phyloP scores from a whole-genome alignment of 2,113 vertebrate genomes.

The Bos javanicus region DNA sequence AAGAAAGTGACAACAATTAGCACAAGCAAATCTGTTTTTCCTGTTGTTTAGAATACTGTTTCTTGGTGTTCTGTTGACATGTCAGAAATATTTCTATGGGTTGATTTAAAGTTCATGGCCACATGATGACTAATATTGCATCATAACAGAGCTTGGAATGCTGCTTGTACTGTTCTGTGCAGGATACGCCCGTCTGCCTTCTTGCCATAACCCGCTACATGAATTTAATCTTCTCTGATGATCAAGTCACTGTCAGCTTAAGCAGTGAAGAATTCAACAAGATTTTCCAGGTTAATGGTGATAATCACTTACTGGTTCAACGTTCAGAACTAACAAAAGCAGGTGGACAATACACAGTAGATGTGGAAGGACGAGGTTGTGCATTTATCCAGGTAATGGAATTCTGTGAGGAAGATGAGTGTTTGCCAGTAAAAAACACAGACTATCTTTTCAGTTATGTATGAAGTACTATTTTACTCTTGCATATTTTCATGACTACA shows the following conservation, averaged over 20 bases:
- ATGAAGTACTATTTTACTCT: neutral
- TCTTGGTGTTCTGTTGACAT: neutral
- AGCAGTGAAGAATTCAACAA: neutral
- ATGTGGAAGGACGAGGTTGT: slow-evolving; percentile 77
- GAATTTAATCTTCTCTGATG: slow-evolving; percentile 72
- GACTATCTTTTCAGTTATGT: neutral
- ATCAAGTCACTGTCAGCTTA: slow-evolving; percentile 48
- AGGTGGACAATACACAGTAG: slow-evolving; percentile 60
- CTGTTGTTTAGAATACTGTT: neutral
- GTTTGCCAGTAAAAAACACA: neutral
- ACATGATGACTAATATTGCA: neutral
- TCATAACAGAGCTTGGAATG: neutral
- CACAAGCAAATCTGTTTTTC: neutral
- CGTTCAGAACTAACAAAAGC: slow-evolving; percentile 42
- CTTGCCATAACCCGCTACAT: slow-evolving; percentile 77
- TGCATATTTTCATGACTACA: neutral
- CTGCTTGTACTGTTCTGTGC: slow-evolving; percentile 34
- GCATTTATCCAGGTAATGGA: slow-evolving; percentile 77
- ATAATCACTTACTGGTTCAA: slow-evolving; percentile 78
- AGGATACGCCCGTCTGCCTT: slow-evolving; percentile 81
- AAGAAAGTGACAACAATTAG: neutral
- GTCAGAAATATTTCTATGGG: neutral
- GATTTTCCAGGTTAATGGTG: slow-evolving; percentile 66
- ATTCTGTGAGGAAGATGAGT: neutral
- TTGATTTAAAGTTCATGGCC: neutral